Base-by-base conservation (phyloP, 2,888 invertebrate genomes). In the Acanthococcus lagerstroemiae region DNA sequence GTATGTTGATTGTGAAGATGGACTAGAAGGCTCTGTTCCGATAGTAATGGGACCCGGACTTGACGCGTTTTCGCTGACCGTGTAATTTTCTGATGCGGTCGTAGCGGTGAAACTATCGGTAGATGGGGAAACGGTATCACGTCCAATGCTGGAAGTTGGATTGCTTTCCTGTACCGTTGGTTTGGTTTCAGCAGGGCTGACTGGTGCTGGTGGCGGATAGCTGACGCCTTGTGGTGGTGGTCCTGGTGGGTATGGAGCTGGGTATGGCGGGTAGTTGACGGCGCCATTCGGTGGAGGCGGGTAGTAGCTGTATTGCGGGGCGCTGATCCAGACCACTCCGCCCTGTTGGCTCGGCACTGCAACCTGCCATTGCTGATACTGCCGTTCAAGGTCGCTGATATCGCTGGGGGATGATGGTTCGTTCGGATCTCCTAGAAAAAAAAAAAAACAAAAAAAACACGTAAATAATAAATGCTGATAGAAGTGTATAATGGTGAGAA, bases 301-400 rank as follows among this genome's bases (percentile, higher is more conserved):
- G 7, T 68, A 67, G 21, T 69, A 68, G 48, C 69, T 63, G 56
- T 69, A 68, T 24, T 66, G 58, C 6, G 69, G 69, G 15, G 68
- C 69, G 15, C 67, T 68, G 9, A 69, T 69, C 69, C 69, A 69
- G 19, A 68, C 67, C n/a, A 55, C 55, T 52, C 68, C 65, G 50
- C 60, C 66, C 21, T 65, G 68, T 56, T 68, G 67, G 46, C 67
- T 70, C 21, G 69, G 46, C 24, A 70, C 68, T 9, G 71, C 69
- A 22, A 70, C 69, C 63, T 71, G 70, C 71, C 71, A 71, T 27
- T 71, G 70, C 54, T 71, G 71, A 12, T 71, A 69, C 57, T 71
- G 70, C 55, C 69, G 69, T 58, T 70, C 70, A 50, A 71, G 68
- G n/a, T 70, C 66, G 9, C 22, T 52, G 17, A 63, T 21, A 7